Evolutionary conservation across 2,888 invertebrate genomes (phyloP).

Genomic region (Heteromyza rotundicornis): DNA sequence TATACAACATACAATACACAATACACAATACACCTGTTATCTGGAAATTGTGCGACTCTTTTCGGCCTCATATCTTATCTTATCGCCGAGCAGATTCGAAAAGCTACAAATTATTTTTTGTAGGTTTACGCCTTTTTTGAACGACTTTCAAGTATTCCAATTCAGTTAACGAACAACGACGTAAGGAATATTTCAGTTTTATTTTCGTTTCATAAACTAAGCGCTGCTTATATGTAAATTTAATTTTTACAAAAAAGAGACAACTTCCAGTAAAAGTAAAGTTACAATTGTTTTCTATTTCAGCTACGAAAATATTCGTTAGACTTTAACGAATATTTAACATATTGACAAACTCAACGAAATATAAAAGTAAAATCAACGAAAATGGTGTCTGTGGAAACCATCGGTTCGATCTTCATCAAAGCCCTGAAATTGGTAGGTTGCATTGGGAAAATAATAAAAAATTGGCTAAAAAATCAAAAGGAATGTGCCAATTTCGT

Average conservation of each 20-base stretch:
- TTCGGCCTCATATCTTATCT: conserved; percentile 37
- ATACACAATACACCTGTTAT: conserved; percentile 35
- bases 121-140: conserved; percentile 17
- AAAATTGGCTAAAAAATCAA: too few relatives aligned
- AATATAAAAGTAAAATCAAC: conserved; percentile 15
- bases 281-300: too few relatives aligned
- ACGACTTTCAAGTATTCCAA: conserved; percentile 10
- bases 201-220: neutral
- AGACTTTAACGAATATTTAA: neutral
- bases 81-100: conserved; percentile 39
- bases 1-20: conserved; percentile 17
- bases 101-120: conserved; percentile 43
- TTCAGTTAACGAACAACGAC: conserved; percentile 52
- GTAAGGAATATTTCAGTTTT: conserved; percentile 36
- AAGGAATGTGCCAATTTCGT: too few relatives aligned
- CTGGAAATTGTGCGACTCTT: conserved; percentile 1
- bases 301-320: conserved; percentile 2
- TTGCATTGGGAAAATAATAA: neutral
- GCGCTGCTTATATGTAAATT: neutral
- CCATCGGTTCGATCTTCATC: conserved; percentile 80
- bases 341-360: conserved; percentile 15
- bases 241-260: conserved; percentile 13
- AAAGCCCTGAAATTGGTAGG: conserved; percentile 82
- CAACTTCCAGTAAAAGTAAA: conserved; percentile 12
- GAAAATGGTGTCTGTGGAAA: conserved; percentile 81